A percentile compares a stretch with the other conserved stretches of the same genome.
These are phyloP conservation scores for Carcharodon carcharias DNA, from an alignment of 2,797 vertebrate species.

Conservation along the genomic window DNA sequence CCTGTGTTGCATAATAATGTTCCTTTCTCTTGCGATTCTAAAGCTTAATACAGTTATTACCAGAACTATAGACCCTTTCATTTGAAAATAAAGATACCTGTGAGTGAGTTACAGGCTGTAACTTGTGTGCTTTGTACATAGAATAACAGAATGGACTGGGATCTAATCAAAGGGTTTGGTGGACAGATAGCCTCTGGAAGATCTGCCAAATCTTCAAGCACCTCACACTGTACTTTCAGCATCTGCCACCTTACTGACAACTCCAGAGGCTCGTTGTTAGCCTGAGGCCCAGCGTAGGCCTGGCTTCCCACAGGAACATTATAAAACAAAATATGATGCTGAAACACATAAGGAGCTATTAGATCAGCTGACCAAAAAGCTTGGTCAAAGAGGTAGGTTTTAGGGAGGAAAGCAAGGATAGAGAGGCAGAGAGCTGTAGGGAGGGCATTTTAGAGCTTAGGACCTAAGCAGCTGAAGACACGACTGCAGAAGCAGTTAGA, in stretches of 20 bases:
- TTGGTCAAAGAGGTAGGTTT: not conserved
- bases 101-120: not conserved
- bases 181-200: not conserved
- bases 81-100: not conserved
- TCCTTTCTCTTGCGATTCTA: not conserved
- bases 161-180: not conserved
- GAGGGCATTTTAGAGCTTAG: not conserved
- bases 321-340: not conserved
- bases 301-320: not conserved
- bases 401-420: not conserved
- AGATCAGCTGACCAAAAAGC: not conserved
- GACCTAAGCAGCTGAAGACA: not conserved
- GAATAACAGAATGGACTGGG: not conserved
- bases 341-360: not conserved
- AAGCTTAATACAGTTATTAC: not conserved
- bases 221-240: not conserved
- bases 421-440: not conserved
- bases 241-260: not conserved
- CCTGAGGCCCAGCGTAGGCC: not conserved
- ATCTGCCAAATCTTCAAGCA: not conserved
- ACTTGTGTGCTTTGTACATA: not conserved
- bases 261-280: not conserved
- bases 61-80: not conserved
- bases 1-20: not conserved
- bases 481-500: too few relatives aligned